Conservation (phyloP, 2,113 vertebrate genomes). For the Leptocoma aspasia region DNA sequence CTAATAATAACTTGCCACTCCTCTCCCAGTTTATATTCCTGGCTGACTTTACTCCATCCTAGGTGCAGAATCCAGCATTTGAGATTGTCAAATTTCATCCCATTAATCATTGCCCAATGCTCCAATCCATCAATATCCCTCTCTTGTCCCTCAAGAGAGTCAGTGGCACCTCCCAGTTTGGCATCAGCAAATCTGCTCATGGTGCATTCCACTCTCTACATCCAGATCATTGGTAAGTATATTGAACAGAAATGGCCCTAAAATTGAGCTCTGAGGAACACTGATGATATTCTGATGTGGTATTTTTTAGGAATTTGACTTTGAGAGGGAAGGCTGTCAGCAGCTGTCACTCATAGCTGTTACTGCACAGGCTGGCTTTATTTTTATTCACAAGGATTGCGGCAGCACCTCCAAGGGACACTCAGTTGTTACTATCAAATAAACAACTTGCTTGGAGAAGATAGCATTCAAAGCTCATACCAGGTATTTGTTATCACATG, state of each 20-base stretch:
- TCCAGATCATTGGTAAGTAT: background rate
- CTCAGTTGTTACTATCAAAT: background rate
- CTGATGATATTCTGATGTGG: background rate
- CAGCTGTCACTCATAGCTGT: background rate
- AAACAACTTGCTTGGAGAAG: background rate
- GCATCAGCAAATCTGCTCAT: background rate
- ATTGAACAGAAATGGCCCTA: background rate
- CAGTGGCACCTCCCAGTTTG: background rate
- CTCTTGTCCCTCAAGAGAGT: background rate
- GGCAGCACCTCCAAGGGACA: background rate
- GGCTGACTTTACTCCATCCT: background rate
- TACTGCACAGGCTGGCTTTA: background rate
- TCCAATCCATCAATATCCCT: background rate
- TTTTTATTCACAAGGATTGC: background rate
- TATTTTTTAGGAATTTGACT: background rate
- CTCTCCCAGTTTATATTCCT: background rate
- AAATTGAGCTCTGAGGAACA: background rate
- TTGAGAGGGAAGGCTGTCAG: background rate
- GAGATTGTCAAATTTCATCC: background rate
- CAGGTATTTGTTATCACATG: fast-evolving
- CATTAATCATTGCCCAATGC: background rate
- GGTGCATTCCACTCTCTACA: background rate
- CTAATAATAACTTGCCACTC: background rate
- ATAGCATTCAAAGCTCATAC: background rate
- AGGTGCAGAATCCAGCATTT: background rate